Evolutionary conservation across 2,888 invertebrate species (phyloP), one percentile per base, ranked within the genome.

Genomic region (Lutraria lutraria): DNA sequence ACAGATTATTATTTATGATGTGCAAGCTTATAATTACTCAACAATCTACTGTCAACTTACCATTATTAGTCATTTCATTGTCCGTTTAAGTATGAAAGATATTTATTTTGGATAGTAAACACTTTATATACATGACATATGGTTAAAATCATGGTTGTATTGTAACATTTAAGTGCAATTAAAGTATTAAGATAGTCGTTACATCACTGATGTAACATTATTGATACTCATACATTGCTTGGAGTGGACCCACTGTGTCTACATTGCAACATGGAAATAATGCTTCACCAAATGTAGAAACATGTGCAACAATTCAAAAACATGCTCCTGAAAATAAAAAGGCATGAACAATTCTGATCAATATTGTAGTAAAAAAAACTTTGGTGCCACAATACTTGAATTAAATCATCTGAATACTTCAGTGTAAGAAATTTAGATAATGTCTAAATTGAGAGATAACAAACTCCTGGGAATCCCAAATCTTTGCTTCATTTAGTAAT

Each of bases 351-450:
- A 8, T 56, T n/a, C 19, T 6, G 3, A 63, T 63, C 63, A 63
- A 56, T 56, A n/a, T n/a, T 63, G 63, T 43, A 43, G 63, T 63
- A 63, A n/a, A 63, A 63, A 16, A 63, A 19, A 63, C n/a, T 56
- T n/a, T 63, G 63, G 63, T 21, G 63, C 63, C 63, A 63, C 10
- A 19, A 63, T 63, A 63, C 63, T 63, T n/a, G n/a, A 63, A 63
- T 63, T n/a, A 63, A 63, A n/a, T 63, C n/a, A 10, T n/a, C 63
- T n/a, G n/a, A 63, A 63, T 10, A 63, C 63, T 63, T 8, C 63
- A 63, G n/a, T 16, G n/a, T 2, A 63, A n/a, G 63, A 63, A 63
- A 63, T n/a, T 63, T n/a, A 0, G 19, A 6, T 72, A 29, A 29
- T 15, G 29, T 72, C n/a, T 29, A 72, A n/a, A 72, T 72, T 72